Base-by-base conservation (phyloP, 2,797 vertebrate species). In the Anniella stebbinsi region DNA sequence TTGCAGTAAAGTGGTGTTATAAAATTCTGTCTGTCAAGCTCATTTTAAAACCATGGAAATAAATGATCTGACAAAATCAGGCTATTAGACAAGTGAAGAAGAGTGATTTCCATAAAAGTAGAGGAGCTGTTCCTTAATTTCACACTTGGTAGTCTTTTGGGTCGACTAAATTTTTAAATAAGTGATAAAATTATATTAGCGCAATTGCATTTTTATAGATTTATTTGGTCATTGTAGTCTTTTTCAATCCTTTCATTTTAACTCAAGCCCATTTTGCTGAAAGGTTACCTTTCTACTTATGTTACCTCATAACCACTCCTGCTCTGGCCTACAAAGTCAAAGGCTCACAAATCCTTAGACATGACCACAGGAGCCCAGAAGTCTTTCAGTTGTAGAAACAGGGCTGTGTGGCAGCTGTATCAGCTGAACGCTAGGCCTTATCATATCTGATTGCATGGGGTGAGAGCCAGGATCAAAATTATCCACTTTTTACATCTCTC, bases 91-190 rank as follows among this genome's bases (percentile, higher is more conserved):
- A 97, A 97, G 97, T 97, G 97, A 98, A 97, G 97, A 98, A 98
- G 97, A 98, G 97, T 97, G 97, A 98, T 97, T 98, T 97, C 97
- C 97, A 97, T 97, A 97, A 97, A 98, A 97, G 97, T 96, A 93
- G 97, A 96, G 97, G 97, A 97, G 96, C 97, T 97, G 96, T 97
- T 98, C 97, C 97, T 98, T 97, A 97, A 97, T 98, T 98, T 98
- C 97, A 98, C 97, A 98, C 97, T 98, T 97, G 96, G 97, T 97
- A 98, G 97, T 98, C 97, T 98, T 98, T 97, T 98, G 97, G 97
- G 97, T 98, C 97, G 97, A 97, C 97, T 98, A 97, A 97, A 98
- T 98, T 98, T 98, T 98, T 98, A 98, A 98, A 98, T 97, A 98
- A 98, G 97, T 98, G 97, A 97, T 98, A 98, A 97, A 98, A 98